A percentile compares a stretch with the other conserved stretches of the same genome.
These are phyloP conservation scores for Potamilus streckersoni DNA, from an alignment of 1,140 invertebrate species.

Conservation along the genomic window DNA sequence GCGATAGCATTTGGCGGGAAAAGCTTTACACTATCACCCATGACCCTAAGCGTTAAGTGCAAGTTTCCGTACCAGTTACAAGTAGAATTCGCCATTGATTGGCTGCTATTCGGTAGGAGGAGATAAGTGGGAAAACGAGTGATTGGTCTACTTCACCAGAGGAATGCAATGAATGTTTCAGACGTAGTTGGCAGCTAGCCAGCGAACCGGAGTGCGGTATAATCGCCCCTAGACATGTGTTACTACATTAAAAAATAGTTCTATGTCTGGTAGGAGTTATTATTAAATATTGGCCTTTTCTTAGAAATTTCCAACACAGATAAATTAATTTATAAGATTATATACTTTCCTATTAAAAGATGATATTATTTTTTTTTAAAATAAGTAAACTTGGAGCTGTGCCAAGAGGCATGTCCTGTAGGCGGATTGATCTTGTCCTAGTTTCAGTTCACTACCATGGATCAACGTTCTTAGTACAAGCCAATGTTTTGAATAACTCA, in stretches of 20 bases:
- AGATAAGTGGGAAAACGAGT: conserved; percentile 45
- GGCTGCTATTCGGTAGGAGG: conserved; percentile 13
- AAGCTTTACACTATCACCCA: too few species aligned
- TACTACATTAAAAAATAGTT: conserved; percentile 37
- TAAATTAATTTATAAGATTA: too few species aligned
- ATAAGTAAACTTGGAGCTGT: conserved; percentile 25
- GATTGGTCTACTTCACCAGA: conserved; percentile 44
- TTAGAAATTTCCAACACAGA: too few species aligned
- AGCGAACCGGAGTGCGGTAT: conserved; percentile 11
- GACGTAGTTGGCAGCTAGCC: conserved; percentile 35
- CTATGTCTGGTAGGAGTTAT: conserved; percentile 37
- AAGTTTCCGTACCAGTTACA: too few species aligned
- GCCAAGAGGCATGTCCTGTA: conserved; percentile 32
- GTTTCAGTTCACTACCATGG: conserved; percentile 35
- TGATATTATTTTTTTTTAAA: background rate
- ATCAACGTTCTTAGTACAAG: conserved; percentile 60
- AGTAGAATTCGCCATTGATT: conserved; percentile 10
- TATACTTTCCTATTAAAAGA: too few species aligned
- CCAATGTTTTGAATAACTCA: conserved; percentile 45
- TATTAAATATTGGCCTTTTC: too few species aligned
- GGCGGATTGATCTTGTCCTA: conserved; percentile 45
- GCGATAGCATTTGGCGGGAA: too few species aligned
- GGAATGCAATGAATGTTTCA: conserved; percentile 46
- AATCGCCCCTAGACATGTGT: background rate
- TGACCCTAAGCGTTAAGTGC: too few species aligned